Evolutionary conservation across 1,140 invertebrate species (phyloP), one percentile per base, ranked within the genome.

Genomic region (Conus betulinus): DNA sequence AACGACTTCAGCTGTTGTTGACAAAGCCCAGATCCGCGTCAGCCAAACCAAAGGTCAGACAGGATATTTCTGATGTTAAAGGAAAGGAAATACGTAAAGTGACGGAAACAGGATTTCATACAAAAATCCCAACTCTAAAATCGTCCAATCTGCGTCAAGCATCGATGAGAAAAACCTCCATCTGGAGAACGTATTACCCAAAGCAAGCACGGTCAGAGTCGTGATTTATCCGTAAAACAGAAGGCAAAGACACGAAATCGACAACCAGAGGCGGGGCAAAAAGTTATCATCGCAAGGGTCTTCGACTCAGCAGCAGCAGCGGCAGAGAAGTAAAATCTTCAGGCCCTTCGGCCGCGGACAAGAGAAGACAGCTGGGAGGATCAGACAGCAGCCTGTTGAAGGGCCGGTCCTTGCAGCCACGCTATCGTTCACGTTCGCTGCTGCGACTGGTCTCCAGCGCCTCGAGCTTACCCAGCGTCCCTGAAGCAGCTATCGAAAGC

Each of bases 381-480:
- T 90, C 88, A 71, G 86, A 89, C 52, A 71, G 85, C 67, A 89
- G n/a, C 25, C 84, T 89, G 76, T 17, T 53, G 11, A 51, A n/a
- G n/a, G 63, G 60, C 15, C 17, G 51, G 11, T 23, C 6, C 52
- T 84, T 57, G 39, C 89, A 84, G 25, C 51, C 10, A 27, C 74
- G 39, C 52, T 7, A 23, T 13, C 27, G 89, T 7, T 55, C 87
- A 74, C 74, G 89, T 0, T 90, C 89, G 25, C 53, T 79, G 57
- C 76, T 81, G 15, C 81, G 91, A 63, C 92, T 92, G 52, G 87
- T 93, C 67, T 87, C 90, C 23, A 94, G 94, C 90, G 91, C 90
- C 74, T 91, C 91, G 15, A 93, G 91, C 85, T 87, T 94, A 78
- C 92, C 93, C n/a, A 94, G 92, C 92, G 94, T 94, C 25, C 94